Percentiles rank a stretch among this genome's conserved stretches.
Conservation (phyloP, 2,113 vertebrate species). For the Chiloscyllium plagiosum region DNA sequence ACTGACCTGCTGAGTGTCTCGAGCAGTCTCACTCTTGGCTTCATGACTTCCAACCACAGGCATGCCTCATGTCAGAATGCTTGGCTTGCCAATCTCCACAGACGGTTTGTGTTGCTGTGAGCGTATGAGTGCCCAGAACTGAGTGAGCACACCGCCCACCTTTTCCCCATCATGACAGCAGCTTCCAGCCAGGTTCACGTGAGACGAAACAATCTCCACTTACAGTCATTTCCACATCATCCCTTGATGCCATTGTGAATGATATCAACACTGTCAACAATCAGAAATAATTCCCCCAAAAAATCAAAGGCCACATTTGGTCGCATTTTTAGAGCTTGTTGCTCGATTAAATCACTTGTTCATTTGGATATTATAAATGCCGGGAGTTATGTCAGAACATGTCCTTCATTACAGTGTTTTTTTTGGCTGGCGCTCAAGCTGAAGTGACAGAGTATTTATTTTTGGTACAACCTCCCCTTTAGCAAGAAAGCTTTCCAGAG, state of each 20-base stretch:
- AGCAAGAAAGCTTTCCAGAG: constrained; percentile 8
- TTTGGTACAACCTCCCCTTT: constrained; percentile 19
- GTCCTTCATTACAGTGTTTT: neutral
- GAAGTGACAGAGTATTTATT: constrained; percentile 23
- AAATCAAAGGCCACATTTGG: neutral
- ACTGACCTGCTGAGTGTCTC: neutral
- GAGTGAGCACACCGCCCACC: neutral
- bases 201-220: neutral
- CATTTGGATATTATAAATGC: neutral
- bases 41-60: neutral
- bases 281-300: neutral
- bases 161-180: neutral
- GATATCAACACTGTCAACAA: neutral
- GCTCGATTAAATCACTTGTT: neutral
- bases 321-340: neutral
- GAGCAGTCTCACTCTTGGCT: neutral
- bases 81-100: neutral
- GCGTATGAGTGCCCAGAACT: neutral
- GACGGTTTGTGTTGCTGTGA: neutral
- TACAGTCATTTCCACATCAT: neutral
- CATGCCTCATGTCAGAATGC: neutral
- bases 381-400: neutral
- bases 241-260: neutral
- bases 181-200: neutral
- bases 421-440: neutral